Evolutionary conservation across 1,140 invertebrate species (phyloP), one percentile per base, ranked within the genome.

Genomic region (Sesamia nonagrioides): DNA sequence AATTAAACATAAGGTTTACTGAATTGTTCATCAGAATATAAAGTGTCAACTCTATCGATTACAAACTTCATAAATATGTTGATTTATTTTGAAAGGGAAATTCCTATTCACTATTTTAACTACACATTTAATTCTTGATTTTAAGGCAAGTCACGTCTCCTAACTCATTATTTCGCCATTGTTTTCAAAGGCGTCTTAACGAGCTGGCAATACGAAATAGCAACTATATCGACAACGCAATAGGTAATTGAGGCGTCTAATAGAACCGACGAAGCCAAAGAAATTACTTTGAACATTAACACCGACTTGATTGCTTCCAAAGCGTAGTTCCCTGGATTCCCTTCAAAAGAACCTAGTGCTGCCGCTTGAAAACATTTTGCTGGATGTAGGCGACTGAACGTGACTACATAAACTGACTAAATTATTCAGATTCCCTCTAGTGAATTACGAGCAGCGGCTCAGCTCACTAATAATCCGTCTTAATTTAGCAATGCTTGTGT

Each of bases 241-340:
- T 81, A 87, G 78, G 83, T 86, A 88, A 87, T 85, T 61, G 45
- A 78, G 61, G 27, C 76, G 78, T 78, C 73, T 80, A 68, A 75
- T 42, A 52, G 58, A 48, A 75, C 77, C 79, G 76, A 86, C 37
- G 87, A 88, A 91, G 86, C 86, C 86, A 86, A 88, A 90, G 88
- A 89, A 91, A 89, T 91, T 92, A 92, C 86, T 87, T 87, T 86
- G 84, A 88, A 87, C 86, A 86, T 89, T 89, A 92, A 88, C 87
- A 87, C 85, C 82, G 82, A 84, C 86, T 90, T 90, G 89, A 91
- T 90, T 89, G 91, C 90, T 91, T 90, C 88, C 85, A 85, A 78
- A 92, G 84, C 85, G 86, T 83, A 89, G 86, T 87, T 89, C 86
- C 88, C 85, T 77, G 84, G 82, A 85, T 87, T 86, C 85, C 82